A percentile compares a stretch with the other conserved stretches of the same genome.
These are phyloP conservation scores for Platycnemis pennipes DNA, from an alignment of 2,888 invertebrate genomes.

Conservation along the genomic window DNA sequence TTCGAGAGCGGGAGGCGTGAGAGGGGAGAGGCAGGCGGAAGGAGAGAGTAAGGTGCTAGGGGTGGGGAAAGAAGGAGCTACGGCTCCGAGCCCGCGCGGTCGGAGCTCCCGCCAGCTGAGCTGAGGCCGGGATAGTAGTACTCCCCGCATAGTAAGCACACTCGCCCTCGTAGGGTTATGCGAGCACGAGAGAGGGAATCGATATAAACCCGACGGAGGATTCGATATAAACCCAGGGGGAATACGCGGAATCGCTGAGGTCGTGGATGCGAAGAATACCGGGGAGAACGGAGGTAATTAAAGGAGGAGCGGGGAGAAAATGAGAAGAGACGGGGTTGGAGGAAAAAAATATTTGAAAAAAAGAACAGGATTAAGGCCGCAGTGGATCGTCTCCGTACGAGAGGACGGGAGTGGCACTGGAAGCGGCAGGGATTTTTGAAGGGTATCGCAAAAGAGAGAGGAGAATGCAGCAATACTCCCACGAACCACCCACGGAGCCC, in stretches of 20 bases:
- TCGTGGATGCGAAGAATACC: not conserved
- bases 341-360: not conserved
- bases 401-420: not conserved
- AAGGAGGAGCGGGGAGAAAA: not conserved
- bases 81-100: constrained; percentile 3
- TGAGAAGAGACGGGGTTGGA: too few relatives aligned
- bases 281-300: not conserved
- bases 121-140: not conserved
- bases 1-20: not conserved
- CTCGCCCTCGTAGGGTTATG: not conserved
- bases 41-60: not conserved
- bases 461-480: constrained; percentile 47
- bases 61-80: not conserved
- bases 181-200: not conserved
- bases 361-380: constrained; percentile 42
- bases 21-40: not conserved
- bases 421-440: constrained; percentile 1
- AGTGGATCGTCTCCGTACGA: not conserved
- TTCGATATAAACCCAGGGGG: not conserved
- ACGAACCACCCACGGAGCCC: not conserved
- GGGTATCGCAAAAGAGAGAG: constrained; percentile 9
- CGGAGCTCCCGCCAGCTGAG: constrained; percentile 2
- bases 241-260: not conserved
- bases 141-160: constrained; percentile 8
- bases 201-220: not conserved